Base-by-base conservation (phyloP, 2,888 invertebrate species). In the Hypolimnas misippus region DNA sequence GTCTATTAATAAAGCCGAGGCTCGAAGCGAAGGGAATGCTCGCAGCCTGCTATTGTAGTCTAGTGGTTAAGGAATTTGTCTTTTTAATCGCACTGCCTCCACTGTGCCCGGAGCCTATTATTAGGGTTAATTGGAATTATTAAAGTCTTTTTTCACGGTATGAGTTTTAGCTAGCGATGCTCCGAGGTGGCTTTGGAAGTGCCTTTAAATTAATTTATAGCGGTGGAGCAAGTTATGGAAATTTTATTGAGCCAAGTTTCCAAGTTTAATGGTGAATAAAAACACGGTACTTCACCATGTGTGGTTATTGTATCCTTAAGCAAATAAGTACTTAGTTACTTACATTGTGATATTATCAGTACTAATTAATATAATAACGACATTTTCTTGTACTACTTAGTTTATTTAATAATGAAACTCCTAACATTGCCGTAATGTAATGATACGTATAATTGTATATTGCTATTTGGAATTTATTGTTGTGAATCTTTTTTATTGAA, bases 51-150 rank as follows among this genome's bases (percentile, higher is more conserved):
- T 86, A 91, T 91, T 92, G 92, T 90, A 79, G 79, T 88, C 81
- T 81, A 81, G 85, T 84, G 86, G 86, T 87, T 83, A 83, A 86
- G 77, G 87, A 90, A 91, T 91, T 91, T 91, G 92, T 91, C 89
- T 91, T 91, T 92, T 89, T 91, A 91, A 91, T 89, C 87, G 86
- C 82, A 73, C 84, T 87, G 86, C 82, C 78, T 84, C 73, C 75
- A 82, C 75, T 81, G 76, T 78, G 82, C 84, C 81, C 76, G 70
- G 77, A 78, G 86, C 86, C 90, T 91, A 86, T 91, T 91, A 92
- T 92, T 91, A 91, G 84, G 89, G 86, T 88, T 91, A 90, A 91
- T 92, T 91, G 90, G 88, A 89, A 92, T 90, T 86, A 90, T 90
- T 89, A 88, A 83, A 83, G 49, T 29, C 84, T 85, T 87, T 86